Percentiles rank a stretch among this genome's conserved stretches.
phyloP scores from a whole-genome alignment of 2,888 invertebrate species.

The Cheilosia pagana region DNA sequence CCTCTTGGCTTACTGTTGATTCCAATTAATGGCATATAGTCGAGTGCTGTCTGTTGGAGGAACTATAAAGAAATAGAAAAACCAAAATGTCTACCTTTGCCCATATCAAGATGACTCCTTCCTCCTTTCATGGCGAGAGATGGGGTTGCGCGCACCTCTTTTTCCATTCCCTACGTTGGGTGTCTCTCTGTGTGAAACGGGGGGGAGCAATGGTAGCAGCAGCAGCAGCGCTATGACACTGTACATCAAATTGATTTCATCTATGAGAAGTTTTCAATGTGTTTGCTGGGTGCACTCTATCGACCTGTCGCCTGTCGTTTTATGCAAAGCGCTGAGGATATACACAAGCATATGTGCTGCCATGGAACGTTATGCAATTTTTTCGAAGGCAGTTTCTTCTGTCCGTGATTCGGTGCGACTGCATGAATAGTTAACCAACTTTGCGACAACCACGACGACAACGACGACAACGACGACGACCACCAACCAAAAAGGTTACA shows the following conservation, averaged over 20 bases:
- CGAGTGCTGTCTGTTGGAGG: slow-evolving; percentile 9
- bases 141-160: slow-evolving; percentile 53
- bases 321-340: slow-evolving; percentile 48
- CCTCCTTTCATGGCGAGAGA: slow-evolving; percentile 60
- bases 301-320: slow-evolving; percentile 75
- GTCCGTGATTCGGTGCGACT: slow-evolving; percentile 72
- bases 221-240: slow-evolving; percentile 72
- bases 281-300: slow-evolving; percentile 64
- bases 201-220: slow-evolving; percentile 22
- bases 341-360: slow-evolving; percentile 40
- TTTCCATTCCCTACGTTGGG: not conserved
- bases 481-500: slow-evolving; percentile 74
- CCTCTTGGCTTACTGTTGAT: slow-evolving; percentile 58
- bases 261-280: slow-evolving; percentile 75
- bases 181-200: slow-evolving; percentile 19
- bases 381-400: slow-evolving; percentile 57
- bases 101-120: slow-evolving; percentile 72
- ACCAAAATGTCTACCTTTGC: slow-evolving; percentile 56
- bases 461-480: slow-evolving; percentile 63
- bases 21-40: slow-evolving; percentile 65
- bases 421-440: slow-evolving; percentile 73
- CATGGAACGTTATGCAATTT: slow-evolving; percentile 69
- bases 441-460: slow-evolving; percentile 57
- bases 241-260: slow-evolving; percentile 75
- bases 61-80: slow-evolving; percentile 30